Evolutionary conservation across 2,797 vertebrate species (phyloP).

Genomic region (Scleropages formosus): DNA sequence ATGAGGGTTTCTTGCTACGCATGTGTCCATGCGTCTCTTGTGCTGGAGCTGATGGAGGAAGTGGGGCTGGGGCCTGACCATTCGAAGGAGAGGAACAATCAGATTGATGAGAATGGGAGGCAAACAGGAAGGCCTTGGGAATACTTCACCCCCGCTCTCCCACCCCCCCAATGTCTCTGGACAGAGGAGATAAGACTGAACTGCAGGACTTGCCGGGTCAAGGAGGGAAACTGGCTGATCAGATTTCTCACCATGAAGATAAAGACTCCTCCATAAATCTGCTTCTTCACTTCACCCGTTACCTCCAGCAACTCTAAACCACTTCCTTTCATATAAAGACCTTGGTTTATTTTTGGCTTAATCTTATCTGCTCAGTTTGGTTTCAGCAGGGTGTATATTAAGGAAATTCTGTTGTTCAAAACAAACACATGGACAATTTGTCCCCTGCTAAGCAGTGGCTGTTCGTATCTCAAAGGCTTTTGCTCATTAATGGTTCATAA

Average conservation of each 20-base stretch:
- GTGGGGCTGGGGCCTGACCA: slow-evolving; percentile 36
- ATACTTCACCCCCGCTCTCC: slow-evolving; percentile 77
- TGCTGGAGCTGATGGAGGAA: slow-evolving; percentile 25
- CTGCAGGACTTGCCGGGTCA: slow-evolving; percentile 65
- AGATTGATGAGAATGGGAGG: slow-evolving; percentile 63
- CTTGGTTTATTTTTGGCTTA: slow-evolving; percentile 49
- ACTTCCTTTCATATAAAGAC: slow-evolving; percentile 21
- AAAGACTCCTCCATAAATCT: slow-evolving; percentile 50
- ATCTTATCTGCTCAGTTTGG: slow-evolving; percentile 50
- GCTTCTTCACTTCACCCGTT: slow-evolving; percentile 23
- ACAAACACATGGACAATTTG: slow-evolving; percentile 62
- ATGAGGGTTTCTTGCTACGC: neutral
- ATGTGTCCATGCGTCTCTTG: neutral
- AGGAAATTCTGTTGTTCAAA: slow-evolving; percentile 49
- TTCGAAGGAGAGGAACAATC: slow-evolving; percentile 72
- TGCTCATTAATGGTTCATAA: slow-evolving; percentile 57
- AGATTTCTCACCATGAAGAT: slow-evolving; percentile 62
- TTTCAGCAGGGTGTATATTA: slow-evolving; percentile 54
- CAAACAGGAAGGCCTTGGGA: slow-evolving; percentile 77
- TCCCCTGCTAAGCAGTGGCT: slow-evolving; percentile 49
- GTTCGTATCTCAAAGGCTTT: slow-evolving; percentile 44
- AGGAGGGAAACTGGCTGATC: slow-evolving; percentile 62
- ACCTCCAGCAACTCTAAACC: slow-evolving; percentile 27
- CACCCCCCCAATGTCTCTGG: slow-evolving; percentile 73
- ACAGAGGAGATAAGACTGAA: slow-evolving; percentile 79